Percentiles rank a stretch among this genome's conserved stretches.
These are phyloP conservation scores for Hippocampus barbouri DNA, from an alignment of 2,113 vertebrate species.

Conservation along the genomic window DNA sequence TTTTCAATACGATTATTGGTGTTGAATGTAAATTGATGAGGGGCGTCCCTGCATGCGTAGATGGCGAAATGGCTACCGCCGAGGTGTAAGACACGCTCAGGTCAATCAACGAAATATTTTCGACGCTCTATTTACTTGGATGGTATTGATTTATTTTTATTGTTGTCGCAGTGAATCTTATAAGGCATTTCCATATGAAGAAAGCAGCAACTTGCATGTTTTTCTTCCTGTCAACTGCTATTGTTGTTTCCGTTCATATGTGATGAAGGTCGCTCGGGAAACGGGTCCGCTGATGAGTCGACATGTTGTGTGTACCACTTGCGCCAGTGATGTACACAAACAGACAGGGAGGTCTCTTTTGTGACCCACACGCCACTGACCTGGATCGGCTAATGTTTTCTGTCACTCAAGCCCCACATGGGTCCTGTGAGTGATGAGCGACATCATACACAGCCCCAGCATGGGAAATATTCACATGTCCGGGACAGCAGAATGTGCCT, in stretches of 20 bases:
- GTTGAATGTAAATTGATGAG: conserved; percentile 58
- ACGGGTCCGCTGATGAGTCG: conserved; percentile 52
- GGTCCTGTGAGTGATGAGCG: conserved; percentile 44
- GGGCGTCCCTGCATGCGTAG: conserved; percentile 47
- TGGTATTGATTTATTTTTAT: neutral
- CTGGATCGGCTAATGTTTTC: conserved; percentile 53
- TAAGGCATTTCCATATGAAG: neutral
- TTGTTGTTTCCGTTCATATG: conserved; percentile 29
- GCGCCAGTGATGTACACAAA: conserved; percentile 49
- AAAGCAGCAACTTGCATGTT: neutral
- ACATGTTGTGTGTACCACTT: conserved; percentile 49
- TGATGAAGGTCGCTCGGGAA: conserved; percentile 47
- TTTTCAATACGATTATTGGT: conserved; percentile 57
- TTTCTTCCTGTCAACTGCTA: conserved; percentile 13
- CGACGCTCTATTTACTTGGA: no score
- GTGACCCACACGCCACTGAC: conserved; percentile 60
- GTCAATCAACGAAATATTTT: conserved; percentile 42
- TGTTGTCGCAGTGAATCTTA: neutral
- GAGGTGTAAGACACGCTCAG: conserved; percentile 24
- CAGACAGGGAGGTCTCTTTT: conserved; percentile 44
- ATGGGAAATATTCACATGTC: conserved; percentile 33
- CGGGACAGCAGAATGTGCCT: conserved; percentile 18
- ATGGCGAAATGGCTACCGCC: conserved; percentile 3
- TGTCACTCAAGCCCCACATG: conserved; percentile 49
- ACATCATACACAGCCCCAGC: conserved; percentile 11